A percentile compares a stretch with the other conserved stretches of the same genome.
Evolutionary conservation across 2,888 invertebrate genomes (phyloP).

Genomic region (Sesia apiformis): DNA sequence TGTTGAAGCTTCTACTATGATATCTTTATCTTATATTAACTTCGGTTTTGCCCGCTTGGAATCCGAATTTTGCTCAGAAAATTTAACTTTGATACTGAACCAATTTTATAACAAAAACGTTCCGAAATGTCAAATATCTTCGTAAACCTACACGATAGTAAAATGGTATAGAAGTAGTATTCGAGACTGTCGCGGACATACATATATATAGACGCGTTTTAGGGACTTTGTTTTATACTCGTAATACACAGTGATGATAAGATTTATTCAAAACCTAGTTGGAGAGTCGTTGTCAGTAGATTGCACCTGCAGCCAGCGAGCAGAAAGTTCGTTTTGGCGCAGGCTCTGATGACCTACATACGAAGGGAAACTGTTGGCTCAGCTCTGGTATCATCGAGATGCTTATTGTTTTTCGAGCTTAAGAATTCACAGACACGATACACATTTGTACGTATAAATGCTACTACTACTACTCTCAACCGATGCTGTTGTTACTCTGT

Average conservation of each 20-base stretch:
- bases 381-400: constrained; percentile 5
- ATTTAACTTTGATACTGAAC: not conserved
- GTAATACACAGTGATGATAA: not conserved
- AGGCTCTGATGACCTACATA: constrained; percentile 4
- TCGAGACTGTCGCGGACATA: no score
- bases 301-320: constrained; percentile 5
- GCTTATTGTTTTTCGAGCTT: constrained; percentile 5
- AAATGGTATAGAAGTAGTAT: no score
- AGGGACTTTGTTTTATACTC: no score
- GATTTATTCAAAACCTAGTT: constrained; percentile 1
- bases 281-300: constrained; percentile 3
- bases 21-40: no score
- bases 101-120: not conserved
- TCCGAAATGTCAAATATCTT: not conserved
- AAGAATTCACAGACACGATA: not conserved
- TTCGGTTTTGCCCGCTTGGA: no score
- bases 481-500: no score
- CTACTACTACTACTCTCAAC: no score
- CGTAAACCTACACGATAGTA: not conserved
- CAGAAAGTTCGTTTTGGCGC: constrained; percentile 7
- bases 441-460: no score
- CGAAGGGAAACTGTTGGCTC: constrained; percentile 5
- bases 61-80: no score
- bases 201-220: no score
- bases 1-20: no score